Base-by-base conservation (phyloP, 2,888 invertebrate genomes). In the Monopis laevigella region DNA sequence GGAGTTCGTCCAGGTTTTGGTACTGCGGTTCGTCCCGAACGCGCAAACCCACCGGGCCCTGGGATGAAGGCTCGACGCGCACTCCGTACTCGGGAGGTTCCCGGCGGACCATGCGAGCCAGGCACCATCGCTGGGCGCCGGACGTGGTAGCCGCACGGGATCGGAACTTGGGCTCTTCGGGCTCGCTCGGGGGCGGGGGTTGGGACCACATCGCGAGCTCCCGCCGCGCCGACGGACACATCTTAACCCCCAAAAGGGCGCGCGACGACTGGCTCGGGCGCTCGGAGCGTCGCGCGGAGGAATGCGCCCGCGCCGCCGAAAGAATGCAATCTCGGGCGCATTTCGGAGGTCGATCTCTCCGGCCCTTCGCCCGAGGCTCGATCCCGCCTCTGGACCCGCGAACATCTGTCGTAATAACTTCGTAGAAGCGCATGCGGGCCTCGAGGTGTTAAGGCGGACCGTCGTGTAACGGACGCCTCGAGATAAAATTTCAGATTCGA, bases 321-420 rank as follows among this genome's bases (percentile, higher is more conserved):
- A 81, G 81, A 82, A 80, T 82, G 81, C 77, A 78, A 80, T 80
- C 80, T 78, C 80, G 78, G 80, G 72, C 78, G 80, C 78, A 73
- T 78, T 80, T 80, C 80, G 80, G 80, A 77, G 78, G 75, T 75
- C 78, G 78, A 77, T 77, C 80, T 78, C 77, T 75, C 74, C 70
- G 62, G 68, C 70, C 41, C 38, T 40, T 39, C 42, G 41, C 28
- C 19, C 70, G 65, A 62, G 67, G 62, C 62, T 64, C 68, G 69
- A 71, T 66, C 74, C 72, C 73, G 68, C 71, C 70, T 66, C 66
- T 64, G 62, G 58, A 44, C 44, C 70, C 61, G 60, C 67, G 61
- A 67, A 68, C 78, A 77, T 78, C 78, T 78, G 78, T 73, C 74
- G 77, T 78, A 78, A 77, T 32, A 32, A 32, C 16, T 32, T 32